These are phyloP conservation scores for Nysson spinosus DNA, from an alignment of 2,888 invertebrate species.

Conservation along the genomic window DNA sequence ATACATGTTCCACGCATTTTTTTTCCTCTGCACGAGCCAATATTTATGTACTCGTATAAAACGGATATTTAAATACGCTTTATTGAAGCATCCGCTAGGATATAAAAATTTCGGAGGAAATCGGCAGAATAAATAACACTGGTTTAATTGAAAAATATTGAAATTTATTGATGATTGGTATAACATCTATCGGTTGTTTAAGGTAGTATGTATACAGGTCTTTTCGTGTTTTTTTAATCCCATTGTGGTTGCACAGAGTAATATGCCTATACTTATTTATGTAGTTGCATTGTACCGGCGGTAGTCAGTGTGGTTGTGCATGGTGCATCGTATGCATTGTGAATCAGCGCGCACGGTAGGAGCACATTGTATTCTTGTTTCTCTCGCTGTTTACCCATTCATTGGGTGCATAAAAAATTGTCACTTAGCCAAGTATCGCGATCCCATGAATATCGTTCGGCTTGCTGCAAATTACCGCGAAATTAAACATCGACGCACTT, in stretches of 20 bases:
- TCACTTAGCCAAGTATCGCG: slow-evolving; percentile 36
- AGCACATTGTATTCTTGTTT: slow-evolving; percentile 49
- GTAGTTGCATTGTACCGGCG: slow-evolving; percentile 30
- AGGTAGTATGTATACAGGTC: slow-evolving; percentile 1
- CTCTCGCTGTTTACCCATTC: slow-evolving; percentile 52
- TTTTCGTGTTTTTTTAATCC: slow-evolving; percentile 14
- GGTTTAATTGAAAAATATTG: too few relatives aligned
- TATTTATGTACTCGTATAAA: too few relatives aligned
- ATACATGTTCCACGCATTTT: not conserved
- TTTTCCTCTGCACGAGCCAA: too few relatives aligned
- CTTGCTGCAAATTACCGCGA: slow-evolving; percentile 29
- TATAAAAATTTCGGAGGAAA: too few relatives aligned
- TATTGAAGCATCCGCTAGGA: too few relatives aligned
- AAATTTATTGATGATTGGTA: not conserved
- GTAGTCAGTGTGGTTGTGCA: slow-evolving; percentile 17
- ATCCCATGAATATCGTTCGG: slow-evolving; percentile 30
- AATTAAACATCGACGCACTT: slow-evolving; percentile 24
- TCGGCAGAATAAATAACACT: too few relatives aligned
- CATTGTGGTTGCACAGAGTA: slow-evolving; percentile 27
- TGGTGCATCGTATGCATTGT: slow-evolving; percentile 50
- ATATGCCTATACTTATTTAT: slow-evolving; percentile 57
- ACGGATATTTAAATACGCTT: too few relatives aligned
- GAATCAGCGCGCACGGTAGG: slow-evolving; percentile 51
- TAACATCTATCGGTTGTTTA: not conserved
- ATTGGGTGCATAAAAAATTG: slow-evolving; percentile 48